These are phyloP conservation scores for Lemur catta DNA, from an alignment of 2,797 vertebrate genomes.

Conservation along the genomic window DNA sequence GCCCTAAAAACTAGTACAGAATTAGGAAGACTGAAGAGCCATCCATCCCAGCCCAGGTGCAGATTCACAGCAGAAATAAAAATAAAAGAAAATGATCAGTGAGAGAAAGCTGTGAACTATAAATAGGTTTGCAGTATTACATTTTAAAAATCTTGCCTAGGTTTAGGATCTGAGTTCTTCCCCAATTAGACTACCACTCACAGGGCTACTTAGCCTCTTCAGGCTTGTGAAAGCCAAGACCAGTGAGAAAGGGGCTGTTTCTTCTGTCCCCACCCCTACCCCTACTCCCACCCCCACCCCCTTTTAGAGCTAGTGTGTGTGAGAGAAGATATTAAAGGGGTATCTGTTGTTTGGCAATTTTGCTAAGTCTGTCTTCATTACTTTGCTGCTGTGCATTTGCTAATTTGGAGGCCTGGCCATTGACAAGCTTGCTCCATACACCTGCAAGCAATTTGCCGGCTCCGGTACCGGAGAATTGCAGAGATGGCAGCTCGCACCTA, in stretches of 20 bases:
- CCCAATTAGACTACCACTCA: slow-evolving; percentile 76
- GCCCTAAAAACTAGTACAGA: not conserved
- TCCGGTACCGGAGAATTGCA: slow-evolving; percentile 92
- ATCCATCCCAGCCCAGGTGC: not conserved
- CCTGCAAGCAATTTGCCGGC: slow-evolving; percentile 99
- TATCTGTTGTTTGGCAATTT: slow-evolving; percentile 91
- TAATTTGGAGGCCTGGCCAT: slow-evolving; percentile 95
- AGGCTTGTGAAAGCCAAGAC: slow-evolving; percentile 75
- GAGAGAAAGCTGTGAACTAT: slow-evolving; percentile 16
- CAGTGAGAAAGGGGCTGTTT: slow-evolving; percentile 56
- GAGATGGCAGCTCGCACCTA: slow-evolving; percentile 94
- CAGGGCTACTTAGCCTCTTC: slow-evolving; percentile 66
- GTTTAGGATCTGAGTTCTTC: slow-evolving; percentile 69
- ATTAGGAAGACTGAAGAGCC: not conserved
- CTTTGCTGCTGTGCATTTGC: slow-evolving; percentile 94
- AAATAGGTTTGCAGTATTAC: slow-evolving; percentile 56
- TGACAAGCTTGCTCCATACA: slow-evolving; percentile 96
- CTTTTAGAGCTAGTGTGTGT: slow-evolving; percentile 73
- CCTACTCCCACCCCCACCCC: not conserved
- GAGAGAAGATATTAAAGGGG: slow-evolving; percentile 87
- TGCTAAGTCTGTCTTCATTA: slow-evolving; percentile 93
- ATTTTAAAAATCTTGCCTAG: slow-evolving; percentile 60
- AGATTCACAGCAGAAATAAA: slow-evolving; percentile 51
- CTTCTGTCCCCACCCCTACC: slow-evolving; percentile 7
- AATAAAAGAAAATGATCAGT: slow-evolving; percentile 12